These are phyloP conservation scores for Heliconius eleuchia DNA, from an alignment of 1,140 invertebrate genomes.

Conservation along the genomic window DNA sequence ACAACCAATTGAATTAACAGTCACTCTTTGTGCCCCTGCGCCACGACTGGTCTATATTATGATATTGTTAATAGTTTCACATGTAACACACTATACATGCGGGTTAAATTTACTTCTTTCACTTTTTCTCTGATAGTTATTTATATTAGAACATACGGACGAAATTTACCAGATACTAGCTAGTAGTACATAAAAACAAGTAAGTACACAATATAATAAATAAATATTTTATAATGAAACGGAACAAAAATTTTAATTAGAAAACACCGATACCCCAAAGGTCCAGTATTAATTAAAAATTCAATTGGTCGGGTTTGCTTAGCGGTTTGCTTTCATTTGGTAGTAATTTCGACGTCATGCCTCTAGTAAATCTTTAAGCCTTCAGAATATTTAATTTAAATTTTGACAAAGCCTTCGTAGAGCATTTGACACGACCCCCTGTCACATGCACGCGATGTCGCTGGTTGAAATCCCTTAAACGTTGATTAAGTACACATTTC, in stretches of 20 bases:
- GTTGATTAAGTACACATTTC: neutral
- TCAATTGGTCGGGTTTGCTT: neutral
- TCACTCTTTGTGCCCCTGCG: too few species aligned
- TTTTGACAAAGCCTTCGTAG: neutral
- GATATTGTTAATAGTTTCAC: too few species aligned
- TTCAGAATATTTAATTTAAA: slow-evolving; percentile 2
- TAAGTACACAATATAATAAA: too few species aligned
- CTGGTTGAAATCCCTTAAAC: neutral
- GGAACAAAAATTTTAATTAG: slow-evolving; percentile 9
- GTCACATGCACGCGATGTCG: slow-evolving; percentile 3
- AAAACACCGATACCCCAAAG: slow-evolving; percentile 6
- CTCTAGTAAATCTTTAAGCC: neutral
- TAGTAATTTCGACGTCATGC: slow-evolving; percentile 18
- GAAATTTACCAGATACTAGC: too few species aligned
- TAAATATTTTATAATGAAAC: neutral
- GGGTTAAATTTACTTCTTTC: too few species aligned
- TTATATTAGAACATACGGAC: too few species aligned
- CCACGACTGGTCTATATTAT: too few species aligned
- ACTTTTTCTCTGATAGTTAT: too few species aligned
- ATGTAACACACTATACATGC: too few species aligned
- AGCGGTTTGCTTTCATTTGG: slow-evolving; percentile 20
- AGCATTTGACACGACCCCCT: neutral
- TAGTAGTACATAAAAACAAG: too few species aligned
- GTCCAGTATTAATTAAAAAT: slow-evolving; percentile 17
- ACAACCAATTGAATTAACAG: too few species aligned